Base-by-base conservation (phyloP, 1,140 invertebrate genomes). In the Oreohelix idahoensis region DNA sequence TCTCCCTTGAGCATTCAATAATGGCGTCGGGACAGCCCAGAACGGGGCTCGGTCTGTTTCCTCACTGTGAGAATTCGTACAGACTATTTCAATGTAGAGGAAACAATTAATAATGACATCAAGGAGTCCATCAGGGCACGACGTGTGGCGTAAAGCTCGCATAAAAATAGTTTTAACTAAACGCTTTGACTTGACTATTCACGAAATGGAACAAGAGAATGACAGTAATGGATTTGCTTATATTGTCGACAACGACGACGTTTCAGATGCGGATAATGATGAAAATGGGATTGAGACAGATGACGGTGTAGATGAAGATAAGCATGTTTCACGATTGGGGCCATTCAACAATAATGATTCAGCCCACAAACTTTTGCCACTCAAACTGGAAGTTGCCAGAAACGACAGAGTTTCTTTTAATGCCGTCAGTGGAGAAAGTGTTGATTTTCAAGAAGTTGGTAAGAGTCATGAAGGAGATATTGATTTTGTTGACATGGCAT, bases 401-500 rank as follows among this genome's bases (percentile, higher is more conserved):
- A 45, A 45, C 15, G 42, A 45, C 42, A 45, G 15, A 45, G 42
- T 8, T 45, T 45, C 15, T 8, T 45, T 45, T 45, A 15, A 45
- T 15, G 15, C 42, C 42, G 42, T 8, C 42, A 45, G 42, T 45
- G 15, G 42, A 8, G 15, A 15, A 45, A 15, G 42, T 8, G 42
- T 17, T 58, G 51, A 10, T 32, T 32, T 1, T 5, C 1, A 2
- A 35, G 32, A 29, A 66, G 29, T 32, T 1, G 29, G 8, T 32
- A n/a, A 66, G n/a, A 13, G 29, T 66, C 0, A 10, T 66, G n/a
- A 32, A 32, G 63, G 32, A 32, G 29, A 32, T 32, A 66, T 10
- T 82, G 80, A 82, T 63, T 74, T 36, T 58, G 70, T 82, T 13
- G 70, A 82, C 26, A 82, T 75, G 71, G 80, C 45, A 0, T 1